Conservation (phyloP, 2,113 vertebrate genomes). For the Oxyura jamaicensis region DNA sequence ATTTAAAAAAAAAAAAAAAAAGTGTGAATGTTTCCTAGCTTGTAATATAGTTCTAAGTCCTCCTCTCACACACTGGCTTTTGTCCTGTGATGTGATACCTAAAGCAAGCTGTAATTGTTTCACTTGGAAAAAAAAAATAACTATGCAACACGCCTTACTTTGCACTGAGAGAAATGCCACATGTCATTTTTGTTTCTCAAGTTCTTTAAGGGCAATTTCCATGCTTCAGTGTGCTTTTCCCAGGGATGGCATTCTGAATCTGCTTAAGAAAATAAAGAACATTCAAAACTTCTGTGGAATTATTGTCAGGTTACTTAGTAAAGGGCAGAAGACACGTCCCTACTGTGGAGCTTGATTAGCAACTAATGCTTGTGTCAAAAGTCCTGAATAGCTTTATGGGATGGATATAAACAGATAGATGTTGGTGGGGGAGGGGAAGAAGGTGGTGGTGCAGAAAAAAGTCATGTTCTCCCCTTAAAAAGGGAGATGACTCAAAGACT, state of each 20-base stretch:
- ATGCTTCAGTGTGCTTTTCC: conserved; percentile 44
- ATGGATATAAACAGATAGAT: not conserved
- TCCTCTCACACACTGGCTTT: not conserved
- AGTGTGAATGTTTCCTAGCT: not conserved
- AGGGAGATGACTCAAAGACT: not conserved
- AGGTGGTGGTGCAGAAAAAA: not conserved
- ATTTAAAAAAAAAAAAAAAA: conserved; percentile 2
- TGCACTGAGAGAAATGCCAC: conserved; percentile 42
- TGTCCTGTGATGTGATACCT: conserved; percentile 34
- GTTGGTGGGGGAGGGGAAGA: accelerated
- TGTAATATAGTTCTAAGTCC: not conserved
- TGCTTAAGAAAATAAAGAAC: conserved; percentile 12
- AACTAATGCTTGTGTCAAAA: not conserved
- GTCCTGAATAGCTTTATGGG: not conserved
- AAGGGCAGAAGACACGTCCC: not conserved
- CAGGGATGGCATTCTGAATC: conserved; percentile 25
- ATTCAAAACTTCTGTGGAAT: not conserved
- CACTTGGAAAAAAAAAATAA: conserved; percentile 17
- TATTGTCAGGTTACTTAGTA: not conserved
- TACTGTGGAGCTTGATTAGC: not conserved
- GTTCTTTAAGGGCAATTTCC: conserved; percentile 54
- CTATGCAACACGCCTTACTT: not conserved
- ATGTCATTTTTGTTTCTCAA: conserved; percentile 41
- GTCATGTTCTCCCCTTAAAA: not conserved
- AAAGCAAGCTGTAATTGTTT: conserved; percentile 27